These are phyloP conservation scores for Octonoba sinensis DNA, from an alignment of 2,888 invertebrate genomes.

Conservation along the genomic window DNA sequence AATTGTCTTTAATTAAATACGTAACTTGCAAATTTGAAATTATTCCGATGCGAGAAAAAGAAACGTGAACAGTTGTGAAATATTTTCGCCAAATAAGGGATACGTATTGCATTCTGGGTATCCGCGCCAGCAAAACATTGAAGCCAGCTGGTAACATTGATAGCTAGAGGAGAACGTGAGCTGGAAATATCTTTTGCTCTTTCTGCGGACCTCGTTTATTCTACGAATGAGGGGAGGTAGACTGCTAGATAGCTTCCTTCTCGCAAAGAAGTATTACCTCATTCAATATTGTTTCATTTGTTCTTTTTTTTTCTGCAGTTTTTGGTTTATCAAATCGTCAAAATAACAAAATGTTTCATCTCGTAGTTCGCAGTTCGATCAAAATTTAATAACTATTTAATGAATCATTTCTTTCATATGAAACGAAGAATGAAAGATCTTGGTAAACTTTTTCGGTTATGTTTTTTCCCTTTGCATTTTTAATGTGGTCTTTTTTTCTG, in stretches of 20 bases:
- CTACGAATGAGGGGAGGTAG: conserved; percentile 17
- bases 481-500: too few species aligned
- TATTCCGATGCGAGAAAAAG: not conserved
- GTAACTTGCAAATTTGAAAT: too few species aligned
- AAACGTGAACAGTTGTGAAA: not conserved
- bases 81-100: conserved; percentile 28
- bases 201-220: conserved; percentile 46
- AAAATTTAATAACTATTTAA: too few species aligned
- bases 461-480: too few species aligned
- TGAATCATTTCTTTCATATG: too few species aligned
- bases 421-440: too few species aligned
- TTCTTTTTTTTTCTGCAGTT: not conserved
- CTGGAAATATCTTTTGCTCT: conserved; percentile 59
- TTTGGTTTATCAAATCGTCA: too few species aligned
- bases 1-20: too few species aligned
- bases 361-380: too few species aligned
- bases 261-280: conserved; percentile 9
- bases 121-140: conserved; percentile 18
- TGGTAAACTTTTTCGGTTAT: too few species aligned
- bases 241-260: conserved; percentile 11
- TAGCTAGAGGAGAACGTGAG: conserved; percentile 50
- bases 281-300: not conserved
- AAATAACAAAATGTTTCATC: too few species aligned
- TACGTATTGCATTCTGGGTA: conserved; percentile 13
- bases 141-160: conserved; percentile 63